A percentile compares a stretch with the other conserved stretches of the same genome.
Conservation (phyloP, 2,797 vertebrate species). For the Notoglanidium macrostoma region DNA sequence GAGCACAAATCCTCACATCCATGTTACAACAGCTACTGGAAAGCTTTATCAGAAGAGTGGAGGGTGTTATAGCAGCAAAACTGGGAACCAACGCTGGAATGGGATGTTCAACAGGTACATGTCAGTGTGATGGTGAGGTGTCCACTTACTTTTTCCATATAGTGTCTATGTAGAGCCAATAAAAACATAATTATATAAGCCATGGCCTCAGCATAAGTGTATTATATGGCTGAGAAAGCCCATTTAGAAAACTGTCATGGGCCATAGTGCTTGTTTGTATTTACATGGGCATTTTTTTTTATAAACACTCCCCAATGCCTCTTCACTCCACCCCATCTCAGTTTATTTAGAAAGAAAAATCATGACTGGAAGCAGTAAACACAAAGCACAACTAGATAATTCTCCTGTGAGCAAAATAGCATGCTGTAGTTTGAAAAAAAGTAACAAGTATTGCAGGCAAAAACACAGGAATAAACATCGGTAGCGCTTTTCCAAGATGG, state of each 20-base stretch:
- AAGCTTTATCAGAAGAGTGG: neutral
- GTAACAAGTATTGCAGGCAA: neutral
- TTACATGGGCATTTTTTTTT: neutral
- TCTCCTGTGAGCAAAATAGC: neutral
- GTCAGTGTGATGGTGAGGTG: neutral
- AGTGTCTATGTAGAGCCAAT: neutral
- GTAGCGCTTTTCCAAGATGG: neutral
- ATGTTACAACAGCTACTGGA: neutral
- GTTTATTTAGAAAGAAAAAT: conserved; percentile 3
- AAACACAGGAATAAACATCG: neutral
- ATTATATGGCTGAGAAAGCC: neutral
- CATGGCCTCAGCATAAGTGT: neutral
- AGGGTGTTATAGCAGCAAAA: neutral
- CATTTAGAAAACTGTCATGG: neutral
- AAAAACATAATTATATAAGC: neutral
- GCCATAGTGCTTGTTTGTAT: neutral
- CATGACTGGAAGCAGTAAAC: neutral
- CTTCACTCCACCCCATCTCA: conserved; percentile 8
- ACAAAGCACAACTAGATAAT: neutral
- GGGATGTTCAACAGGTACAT: neutral
- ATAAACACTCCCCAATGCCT: neutral
- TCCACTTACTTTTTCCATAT: neutral
- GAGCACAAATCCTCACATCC: neutral
- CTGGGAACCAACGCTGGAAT: neutral
- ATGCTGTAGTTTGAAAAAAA: conserved; percentile 2